phyloP scores from a whole-genome alignment of 1,140 invertebrate genomes.

The Brachionus rubens region DNA sequence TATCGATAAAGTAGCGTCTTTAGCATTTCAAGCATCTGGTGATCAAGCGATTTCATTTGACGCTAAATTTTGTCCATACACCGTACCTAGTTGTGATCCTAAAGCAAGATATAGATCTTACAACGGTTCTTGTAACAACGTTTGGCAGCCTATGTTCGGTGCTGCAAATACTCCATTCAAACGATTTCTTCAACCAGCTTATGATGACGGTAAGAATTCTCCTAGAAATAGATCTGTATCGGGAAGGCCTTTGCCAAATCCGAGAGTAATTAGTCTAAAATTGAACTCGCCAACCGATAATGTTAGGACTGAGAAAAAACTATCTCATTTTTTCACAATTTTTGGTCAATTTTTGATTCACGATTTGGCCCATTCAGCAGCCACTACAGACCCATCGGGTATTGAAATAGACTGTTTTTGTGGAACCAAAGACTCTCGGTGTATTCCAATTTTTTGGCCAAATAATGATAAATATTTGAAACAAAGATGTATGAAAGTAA shows the following conservation, averaged over 20 bases:
- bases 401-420: conserved; percentile 21
- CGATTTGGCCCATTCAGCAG: conserved; percentile 48
- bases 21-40: background rate
- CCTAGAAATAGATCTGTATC: background rate
- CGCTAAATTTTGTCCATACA: conserved; percentile 2
- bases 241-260: conserved; percentile 13
- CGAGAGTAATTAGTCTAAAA: conserved; percentile 1
- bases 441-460: background rate
- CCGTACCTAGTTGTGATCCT: background rate
- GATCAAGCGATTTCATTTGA: background rate
- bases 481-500: conserved; percentile 32
- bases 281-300: background rate
- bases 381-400: conserved; percentile 23
- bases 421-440: background rate
- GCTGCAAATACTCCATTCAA: conserved; percentile 72
- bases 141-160: conserved; percentile 71
- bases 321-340: background rate
- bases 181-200: conserved; percentile 74
- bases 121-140: conserved; percentile 83
- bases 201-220: conserved; percentile 60
- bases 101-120: conserved; percentile 65
- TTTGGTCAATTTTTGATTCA: conserved; percentile 73
- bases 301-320: background rate
- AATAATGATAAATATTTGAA: conserved; percentile 1
- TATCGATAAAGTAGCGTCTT: background rate